phyloP scores from a whole-genome alignment of 2,113 vertebrate genomes.

The Colius striatus region DNA sequence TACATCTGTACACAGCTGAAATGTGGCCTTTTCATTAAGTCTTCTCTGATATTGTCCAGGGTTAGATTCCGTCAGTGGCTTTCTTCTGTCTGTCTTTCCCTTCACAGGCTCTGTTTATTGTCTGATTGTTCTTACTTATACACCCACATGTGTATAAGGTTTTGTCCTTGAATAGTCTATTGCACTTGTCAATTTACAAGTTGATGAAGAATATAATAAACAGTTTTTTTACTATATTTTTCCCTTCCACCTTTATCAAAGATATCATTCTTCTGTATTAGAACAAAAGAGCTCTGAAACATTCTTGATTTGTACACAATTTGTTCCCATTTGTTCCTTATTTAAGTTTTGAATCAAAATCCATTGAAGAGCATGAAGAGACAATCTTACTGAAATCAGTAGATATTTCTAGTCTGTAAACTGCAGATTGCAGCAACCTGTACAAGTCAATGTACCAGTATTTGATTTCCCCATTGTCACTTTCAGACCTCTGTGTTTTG shows the following conservation, averaged over 20 bases:
- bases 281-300: neutral
- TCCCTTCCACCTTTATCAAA: neutral
- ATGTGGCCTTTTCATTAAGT: neutral
- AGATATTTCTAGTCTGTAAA: neutral
- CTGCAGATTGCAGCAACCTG: neutral
- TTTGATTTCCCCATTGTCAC: constrained; percentile 34
- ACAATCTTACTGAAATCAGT: neutral
- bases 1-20: neutral
- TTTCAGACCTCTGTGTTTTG: neutral
- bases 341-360: neutral
- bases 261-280: neutral
- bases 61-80: neutral
- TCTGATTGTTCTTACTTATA: neutral
- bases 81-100: neutral
- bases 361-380: neutral
- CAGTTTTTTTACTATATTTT: rapidly evolving
- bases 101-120: neutral
- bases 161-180: neutral
- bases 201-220: neutral
- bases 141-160: neutral
- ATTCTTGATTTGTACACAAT: neutral
- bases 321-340: neutral
- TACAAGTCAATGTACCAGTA: neutral
- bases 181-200: neutral
- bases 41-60: neutral